Conservation (phyloP, 1,140 invertebrate genomes). For the Arion vulgaris region DNA sequence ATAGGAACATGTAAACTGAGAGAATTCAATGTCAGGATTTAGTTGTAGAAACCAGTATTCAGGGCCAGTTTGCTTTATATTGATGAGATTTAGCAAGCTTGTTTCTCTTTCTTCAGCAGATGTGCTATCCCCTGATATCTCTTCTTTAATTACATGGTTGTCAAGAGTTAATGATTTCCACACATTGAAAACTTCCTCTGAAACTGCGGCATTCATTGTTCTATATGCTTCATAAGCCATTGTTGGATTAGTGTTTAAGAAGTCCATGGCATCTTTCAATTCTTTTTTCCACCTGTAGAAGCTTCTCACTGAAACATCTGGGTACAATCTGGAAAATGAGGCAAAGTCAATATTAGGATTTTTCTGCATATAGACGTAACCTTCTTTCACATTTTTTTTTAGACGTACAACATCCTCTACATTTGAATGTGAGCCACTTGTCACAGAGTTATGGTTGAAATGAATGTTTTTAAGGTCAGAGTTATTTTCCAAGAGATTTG, state of each 20-base stretch:
- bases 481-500: background rate
- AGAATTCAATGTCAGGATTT: constrained; percentile 47
- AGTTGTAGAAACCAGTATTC: constrained; percentile 44
- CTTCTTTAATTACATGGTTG: constrained; percentile 15
- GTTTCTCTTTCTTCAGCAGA: background rate
- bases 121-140: background rate
- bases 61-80: constrained; percentile 32
- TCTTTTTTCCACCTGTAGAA: constrained; percentile 50
- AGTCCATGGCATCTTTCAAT: constrained; percentile 38
- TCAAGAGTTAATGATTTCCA: constrained; percentile 40
- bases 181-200: constrained; percentile 42
- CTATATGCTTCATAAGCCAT: constrained; percentile 23
- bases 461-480: background rate
- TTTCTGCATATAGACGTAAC: constrained; percentile 39
- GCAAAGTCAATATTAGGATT: constrained; percentile 44
- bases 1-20: constrained; percentile 39
- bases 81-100: background rate
- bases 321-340: constrained; percentile 39
- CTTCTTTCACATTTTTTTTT: constrained; percentile 18
- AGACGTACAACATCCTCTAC: background rate
- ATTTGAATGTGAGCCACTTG: background rate
- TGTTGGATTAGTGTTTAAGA: constrained; percentile 35
- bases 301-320: constrained; percentile 43
- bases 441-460: background rate
- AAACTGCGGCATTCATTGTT: constrained; percentile 15